Percentiles rank a stretch among this genome's conserved stretches.
Evolutionary conservation across 2,888 invertebrate genomes (phyloP).

Genomic region (Lissocephala sabroskyi): DNA sequence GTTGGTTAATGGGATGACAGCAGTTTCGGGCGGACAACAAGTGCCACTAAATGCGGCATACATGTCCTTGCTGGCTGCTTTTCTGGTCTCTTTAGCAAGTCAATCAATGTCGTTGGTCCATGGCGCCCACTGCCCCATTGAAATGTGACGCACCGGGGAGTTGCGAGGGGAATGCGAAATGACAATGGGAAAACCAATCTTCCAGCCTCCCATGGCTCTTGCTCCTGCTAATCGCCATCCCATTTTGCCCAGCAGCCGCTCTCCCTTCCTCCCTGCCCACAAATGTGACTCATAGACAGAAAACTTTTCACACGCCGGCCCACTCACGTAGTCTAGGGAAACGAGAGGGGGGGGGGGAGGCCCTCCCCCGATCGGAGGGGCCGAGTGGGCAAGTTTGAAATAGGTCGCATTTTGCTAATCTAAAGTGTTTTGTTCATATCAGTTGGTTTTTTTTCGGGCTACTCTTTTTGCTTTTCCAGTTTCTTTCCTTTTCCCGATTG

Average conservation of each 20-base stretch:
- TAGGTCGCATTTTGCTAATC: constrained; percentile 49
- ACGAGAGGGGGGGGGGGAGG: no score
- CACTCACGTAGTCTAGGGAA: no score
- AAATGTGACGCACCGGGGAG: constrained; percentile 16
- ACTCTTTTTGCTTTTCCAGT: constrained; percentile 4
- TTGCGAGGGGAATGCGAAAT: background rate
- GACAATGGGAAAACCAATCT: background rate
- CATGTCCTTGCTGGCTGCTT: constrained; percentile 22
- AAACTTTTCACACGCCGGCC: no score
- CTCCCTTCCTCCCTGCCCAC: no score
- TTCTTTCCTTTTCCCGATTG: constrained; percentile 34
- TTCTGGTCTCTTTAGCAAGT: constrained; percentile 35
- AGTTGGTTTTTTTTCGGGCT: constrained; percentile 50
- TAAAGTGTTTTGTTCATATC: constrained; percentile 45
- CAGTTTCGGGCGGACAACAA: constrained; percentile 23
- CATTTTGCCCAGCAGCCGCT: no score
- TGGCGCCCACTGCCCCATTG: constrained; percentile 34
- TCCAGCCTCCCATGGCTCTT: background rate
- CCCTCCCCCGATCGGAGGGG: background rate
- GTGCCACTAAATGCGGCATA: constrained; percentile 32
- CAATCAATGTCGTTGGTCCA: constrained; percentile 36
- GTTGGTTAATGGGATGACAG: background rate
- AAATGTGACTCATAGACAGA: no score
- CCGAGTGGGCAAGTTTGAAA: constrained; percentile 33
- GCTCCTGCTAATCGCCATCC: no score